Evolutionary conservation across 2,888 invertebrate genomes (phyloP), one percentile per base, ranked within the genome.

Genomic region (Folsomia manolachei): DNA sequence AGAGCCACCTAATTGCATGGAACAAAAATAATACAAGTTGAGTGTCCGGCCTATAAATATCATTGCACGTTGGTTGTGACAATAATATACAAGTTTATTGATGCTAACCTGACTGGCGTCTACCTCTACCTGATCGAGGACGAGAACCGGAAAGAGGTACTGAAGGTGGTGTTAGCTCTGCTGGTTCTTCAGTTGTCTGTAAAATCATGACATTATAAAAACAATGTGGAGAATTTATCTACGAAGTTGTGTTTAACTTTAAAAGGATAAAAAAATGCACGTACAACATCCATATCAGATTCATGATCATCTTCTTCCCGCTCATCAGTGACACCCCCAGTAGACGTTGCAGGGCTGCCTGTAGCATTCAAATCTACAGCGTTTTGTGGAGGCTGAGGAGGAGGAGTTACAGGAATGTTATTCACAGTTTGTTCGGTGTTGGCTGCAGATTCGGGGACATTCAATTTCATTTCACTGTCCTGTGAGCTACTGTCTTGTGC

Each of bases 211-310:
- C n/a, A n/a, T n/a, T 39, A 39, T 39, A 9, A 39, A 39, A 39
- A 39, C 39, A 39, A 39, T 9, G 39, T 39, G 4, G 39, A 39
- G 39, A 39, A n/a, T n/a, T n/a, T n/a, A n/a, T n/a, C n/a, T n/a
- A n/a, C n/a, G n/a, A n/a, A n/a, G n/a, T n/a, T n/a, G n/a, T n/a
- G n/a, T n/a, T n/a, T n/a, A n/a, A n/a, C n/a, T n/a, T n/a, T n/a
- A n/a, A 60, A 19, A 56, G 60, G 60, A 21, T n/a, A 1, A 23
- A 39, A 39, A 39, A 14, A n/a, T n/a, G n/a, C n/a, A 39, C 39
- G 9, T 21, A 70, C 65, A 53, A 70, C 51, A 7, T 70, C 70
- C 70, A 70, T 70, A 56, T 70, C 70, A 0, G 64, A 64, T 4
- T 65, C 70, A 18, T 62, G 60, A 1, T 70, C 70, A 27, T 65